Evolutionary conservation across 2,888 invertebrate species (phyloP).

Genomic region (Dicranocentrus wangi): DNA sequence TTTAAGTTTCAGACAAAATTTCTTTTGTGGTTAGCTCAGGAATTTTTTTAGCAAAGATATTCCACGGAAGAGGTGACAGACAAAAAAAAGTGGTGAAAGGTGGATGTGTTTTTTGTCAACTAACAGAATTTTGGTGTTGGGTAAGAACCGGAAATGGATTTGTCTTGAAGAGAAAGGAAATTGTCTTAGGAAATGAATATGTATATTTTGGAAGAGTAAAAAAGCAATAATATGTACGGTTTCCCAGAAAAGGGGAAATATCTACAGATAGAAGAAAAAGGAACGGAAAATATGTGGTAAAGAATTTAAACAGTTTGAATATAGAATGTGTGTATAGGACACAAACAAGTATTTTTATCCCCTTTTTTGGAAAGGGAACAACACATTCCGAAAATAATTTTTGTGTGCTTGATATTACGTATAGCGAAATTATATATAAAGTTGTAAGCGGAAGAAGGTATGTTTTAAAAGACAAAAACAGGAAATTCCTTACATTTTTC

Average conservation of each 20-base stretch:
- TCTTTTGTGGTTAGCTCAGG: no score
- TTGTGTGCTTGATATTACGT: no score
- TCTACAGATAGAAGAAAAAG: background rate
- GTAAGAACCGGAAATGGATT: no score
- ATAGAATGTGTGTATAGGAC: background rate
- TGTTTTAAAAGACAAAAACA: background rate
- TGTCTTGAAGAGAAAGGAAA: background rate
- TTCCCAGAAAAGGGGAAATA: background rate
- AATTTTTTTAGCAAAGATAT: background rate
- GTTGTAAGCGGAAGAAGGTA: background rate
- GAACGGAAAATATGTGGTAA: background rate
- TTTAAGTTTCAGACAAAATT: background rate
- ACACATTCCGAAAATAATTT: background rate
- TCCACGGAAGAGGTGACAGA: conserved; percentile 13
- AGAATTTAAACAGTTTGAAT: conserved; percentile 1
- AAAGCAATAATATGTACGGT: background rate
- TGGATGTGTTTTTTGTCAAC: no score
- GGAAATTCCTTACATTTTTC: conserved; percentile 84
- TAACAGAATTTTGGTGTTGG: no score
- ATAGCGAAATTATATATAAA: no score
- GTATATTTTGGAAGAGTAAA: conserved; percentile 4
- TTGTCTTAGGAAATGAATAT: background rate
- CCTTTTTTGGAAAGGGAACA: no score
- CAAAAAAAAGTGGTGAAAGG: background rate
- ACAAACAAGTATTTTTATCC: background rate